Conservation (phyloP, 2,888 invertebrate species). For the Sphecodes monilicornis region DNA sequence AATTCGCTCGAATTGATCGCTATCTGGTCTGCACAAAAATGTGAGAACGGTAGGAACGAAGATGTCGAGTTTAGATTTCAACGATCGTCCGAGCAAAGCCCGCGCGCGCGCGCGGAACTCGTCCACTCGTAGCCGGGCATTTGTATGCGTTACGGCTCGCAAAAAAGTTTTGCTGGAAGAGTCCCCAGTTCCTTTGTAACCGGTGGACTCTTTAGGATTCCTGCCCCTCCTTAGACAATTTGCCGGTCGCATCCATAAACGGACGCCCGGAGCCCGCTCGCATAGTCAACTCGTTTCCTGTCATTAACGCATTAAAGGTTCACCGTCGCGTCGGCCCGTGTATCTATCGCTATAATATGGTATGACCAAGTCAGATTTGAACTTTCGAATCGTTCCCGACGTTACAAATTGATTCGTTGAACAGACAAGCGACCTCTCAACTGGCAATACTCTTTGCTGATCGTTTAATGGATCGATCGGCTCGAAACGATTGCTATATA, state of each 20-base stretch:
- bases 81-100: slow-evolving; percentile 8
- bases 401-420: neutral
- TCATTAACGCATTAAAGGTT: slow-evolving; percentile 77
- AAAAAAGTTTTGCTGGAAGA: slow-evolving; percentile 61
- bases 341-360: slow-evolving; percentile 36
- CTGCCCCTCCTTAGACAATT: slow-evolving; percentile 74
- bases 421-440: neutral
- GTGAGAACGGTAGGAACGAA: slow-evolving; percentile 18
- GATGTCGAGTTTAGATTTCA: slow-evolving; percentile 19
- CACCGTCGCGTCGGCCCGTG: slow-evolving; percentile 47
- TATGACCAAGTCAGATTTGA: slow-evolving; percentile 11
- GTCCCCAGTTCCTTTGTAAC: slow-evolving; percentile 67
- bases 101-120: neutral
- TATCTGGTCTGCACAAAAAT: neutral
- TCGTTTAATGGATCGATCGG: neutral
- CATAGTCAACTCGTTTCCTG: slow-evolving; percentile 73
- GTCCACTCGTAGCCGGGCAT: slow-evolving; percentile 8
- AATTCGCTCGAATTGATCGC: neutral
- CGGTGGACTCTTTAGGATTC: slow-evolving; percentile 71
- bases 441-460: neutral
- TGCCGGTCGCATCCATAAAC: slow-evolving; percentile 73
- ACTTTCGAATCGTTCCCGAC: neutral
- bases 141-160: slow-evolving; percentile 40
- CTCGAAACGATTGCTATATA: no score
- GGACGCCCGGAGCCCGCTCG: slow-evolving; percentile 61